phyloP scores from a whole-genome alignment of 2,113 vertebrate species.

The Melanocharis versteri region DNA sequence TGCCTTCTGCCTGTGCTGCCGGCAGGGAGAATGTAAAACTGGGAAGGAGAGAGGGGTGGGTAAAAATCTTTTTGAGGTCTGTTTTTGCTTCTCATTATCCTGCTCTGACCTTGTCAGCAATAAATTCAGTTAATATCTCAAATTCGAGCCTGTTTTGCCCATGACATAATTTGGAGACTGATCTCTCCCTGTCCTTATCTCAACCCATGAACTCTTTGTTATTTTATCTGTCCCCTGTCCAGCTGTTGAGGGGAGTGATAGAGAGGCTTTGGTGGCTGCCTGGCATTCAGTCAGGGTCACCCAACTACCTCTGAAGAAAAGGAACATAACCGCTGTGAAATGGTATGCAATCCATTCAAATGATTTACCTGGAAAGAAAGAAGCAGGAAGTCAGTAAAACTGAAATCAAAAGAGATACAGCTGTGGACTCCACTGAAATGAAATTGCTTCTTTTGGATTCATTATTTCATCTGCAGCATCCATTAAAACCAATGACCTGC shows the following conservation, averaged over 20 bases:
- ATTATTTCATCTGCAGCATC: neutral
- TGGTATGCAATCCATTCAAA: neutral
- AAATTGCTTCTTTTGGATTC: neutral
- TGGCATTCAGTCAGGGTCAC: neutral
- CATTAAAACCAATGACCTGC: neutral
- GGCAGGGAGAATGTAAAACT: neutral
- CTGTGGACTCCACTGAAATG: neutral
- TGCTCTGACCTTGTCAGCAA: neutral
- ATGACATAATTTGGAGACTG: neutral
- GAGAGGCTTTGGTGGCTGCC: neutral
- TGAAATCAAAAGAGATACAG: conserved; percentile 10
- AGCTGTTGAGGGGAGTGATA: neutral
- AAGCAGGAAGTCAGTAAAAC: conserved; percentile 3
- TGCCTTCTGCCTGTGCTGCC: neutral
- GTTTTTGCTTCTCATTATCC: neutral
- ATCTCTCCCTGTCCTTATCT: neutral
- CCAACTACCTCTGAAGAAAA: neutral
- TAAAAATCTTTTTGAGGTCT: neutral
- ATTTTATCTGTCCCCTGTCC: neutral
- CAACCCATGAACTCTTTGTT: neutral
- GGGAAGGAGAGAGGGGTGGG: neutral
- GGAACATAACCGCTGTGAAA: neutral
- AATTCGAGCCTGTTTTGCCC: accelerated
- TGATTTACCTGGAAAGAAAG: neutral
- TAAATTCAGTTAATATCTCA: neutral